phyloP scores from a whole-genome alignment of 1,140 invertebrate genomes.

The Aphaenogaster floridana region DNA sequence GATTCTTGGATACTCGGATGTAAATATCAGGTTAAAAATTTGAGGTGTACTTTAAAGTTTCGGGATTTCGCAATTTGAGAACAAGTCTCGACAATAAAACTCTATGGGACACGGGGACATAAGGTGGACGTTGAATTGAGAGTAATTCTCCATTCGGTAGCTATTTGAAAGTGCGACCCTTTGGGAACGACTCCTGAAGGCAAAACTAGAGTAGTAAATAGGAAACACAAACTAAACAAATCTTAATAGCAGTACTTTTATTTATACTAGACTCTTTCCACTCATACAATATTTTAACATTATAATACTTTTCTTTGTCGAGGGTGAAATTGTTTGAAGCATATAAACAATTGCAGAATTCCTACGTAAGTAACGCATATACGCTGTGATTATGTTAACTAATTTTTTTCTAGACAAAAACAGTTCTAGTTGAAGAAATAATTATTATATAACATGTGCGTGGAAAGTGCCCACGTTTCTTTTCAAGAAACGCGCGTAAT shows the following conservation, averaged over 20 bases:
- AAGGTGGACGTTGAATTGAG: constrained; percentile 47
- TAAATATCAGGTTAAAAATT: constrained; percentile 14
- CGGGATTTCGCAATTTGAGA: constrained; percentile 20
- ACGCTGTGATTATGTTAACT: not conserved
- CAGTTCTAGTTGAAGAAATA: not conserved
- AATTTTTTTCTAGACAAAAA: not conserved
- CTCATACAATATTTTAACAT: constrained; percentile 5
- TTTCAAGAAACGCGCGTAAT: too few relatives aligned
- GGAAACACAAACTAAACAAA: constrained; percentile 23
- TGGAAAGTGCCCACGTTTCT: too few relatives aligned
- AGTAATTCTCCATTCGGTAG: constrained; percentile 47
- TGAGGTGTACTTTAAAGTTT: constrained; percentile 14
- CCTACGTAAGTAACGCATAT: not conserved
- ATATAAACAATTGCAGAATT: not conserved
- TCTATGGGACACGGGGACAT: not conserved
- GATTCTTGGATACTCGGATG: not conserved
- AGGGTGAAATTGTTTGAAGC: constrained; percentile 7
- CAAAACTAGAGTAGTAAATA: constrained; percentile 28
- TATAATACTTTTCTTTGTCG: not conserved
- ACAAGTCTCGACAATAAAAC: constrained; percentile 26
- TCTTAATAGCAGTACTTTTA: constrained; percentile 14
- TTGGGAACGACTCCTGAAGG: constrained; percentile 37
- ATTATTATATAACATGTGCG: too few relatives aligned
- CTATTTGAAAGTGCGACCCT: constrained; percentile 40
- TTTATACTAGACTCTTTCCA: constrained; percentile 2